Conservation (phyloP, 2,113 vertebrate genomes). For the Gulo gulo region DNA sequence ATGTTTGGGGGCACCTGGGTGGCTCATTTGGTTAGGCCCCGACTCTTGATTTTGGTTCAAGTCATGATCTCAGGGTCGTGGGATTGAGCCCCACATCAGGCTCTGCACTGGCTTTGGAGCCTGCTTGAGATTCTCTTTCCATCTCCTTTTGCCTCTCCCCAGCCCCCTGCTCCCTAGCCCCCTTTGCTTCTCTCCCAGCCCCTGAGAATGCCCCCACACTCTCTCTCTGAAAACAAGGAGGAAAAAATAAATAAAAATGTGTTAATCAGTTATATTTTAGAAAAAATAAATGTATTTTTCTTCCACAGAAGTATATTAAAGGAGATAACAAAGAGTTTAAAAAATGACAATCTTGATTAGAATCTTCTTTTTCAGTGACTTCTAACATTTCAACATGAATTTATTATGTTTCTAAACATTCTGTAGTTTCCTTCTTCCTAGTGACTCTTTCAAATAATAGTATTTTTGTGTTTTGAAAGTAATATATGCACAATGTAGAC, state of each 20-base stretch:
- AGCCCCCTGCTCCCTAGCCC: neutral
- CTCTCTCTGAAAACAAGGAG: neutral
- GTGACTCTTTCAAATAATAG: neutral
- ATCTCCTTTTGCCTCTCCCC: neutral
- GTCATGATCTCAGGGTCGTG: neutral
- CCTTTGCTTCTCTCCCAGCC: no score
- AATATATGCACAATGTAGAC: neutral
- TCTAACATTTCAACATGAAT: slow-evolving; percentile 25
- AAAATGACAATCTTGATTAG: neutral
- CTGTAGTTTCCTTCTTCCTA: slow-evolving; percentile 2
- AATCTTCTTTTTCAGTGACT: neutral
- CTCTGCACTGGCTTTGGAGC: neutral
- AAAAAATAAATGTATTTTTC: neutral
- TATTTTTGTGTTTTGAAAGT: neutral
- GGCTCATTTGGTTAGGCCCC: neutral
- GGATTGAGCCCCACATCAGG: neutral
- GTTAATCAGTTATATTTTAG: slow-evolving; percentile 23
- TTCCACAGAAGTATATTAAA: slow-evolving; percentile 32
- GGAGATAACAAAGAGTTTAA: neutral
- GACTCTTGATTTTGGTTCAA: neutral
- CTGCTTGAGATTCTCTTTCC: neutral
- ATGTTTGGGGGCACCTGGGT: neutral
- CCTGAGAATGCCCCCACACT: no score
- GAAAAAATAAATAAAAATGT: neutral
- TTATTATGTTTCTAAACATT: neutral